phyloP scores from a whole-genome alignment of 2,888 invertebrate species.

The Drosophila kokeensis region DNA sequence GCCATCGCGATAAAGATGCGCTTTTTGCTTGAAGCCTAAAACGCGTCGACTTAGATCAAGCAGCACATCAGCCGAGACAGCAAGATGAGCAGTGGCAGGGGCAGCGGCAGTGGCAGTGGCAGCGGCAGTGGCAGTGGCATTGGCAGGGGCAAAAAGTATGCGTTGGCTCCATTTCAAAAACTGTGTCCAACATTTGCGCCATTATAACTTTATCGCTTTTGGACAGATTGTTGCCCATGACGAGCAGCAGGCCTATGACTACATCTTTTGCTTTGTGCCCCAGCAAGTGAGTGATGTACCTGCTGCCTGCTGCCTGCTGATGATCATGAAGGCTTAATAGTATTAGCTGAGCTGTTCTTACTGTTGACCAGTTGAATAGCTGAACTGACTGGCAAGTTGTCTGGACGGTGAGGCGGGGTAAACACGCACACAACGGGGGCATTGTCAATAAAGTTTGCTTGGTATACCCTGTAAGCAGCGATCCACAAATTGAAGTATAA shows the following conservation, averaged over 20 bases:
- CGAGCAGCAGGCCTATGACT: conserved; percentile 37
- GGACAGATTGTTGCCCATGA: conserved; percentile 78
- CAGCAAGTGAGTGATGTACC: conserved; percentile 68
- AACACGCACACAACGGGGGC: conserved; percentile 16
- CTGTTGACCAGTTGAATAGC: background rate
- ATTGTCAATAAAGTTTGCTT: conserved; percentile 34
- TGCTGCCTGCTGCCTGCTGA: conserved; percentile 43
- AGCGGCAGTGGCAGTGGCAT: background rate
- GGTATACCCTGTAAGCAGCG: conserved; percentile 29
- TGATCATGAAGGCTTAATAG: conserved; percentile 77
- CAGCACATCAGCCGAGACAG: conserved; percentile 29
- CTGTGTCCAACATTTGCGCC: conserved; percentile 79
- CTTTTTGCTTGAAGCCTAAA: conserved; percentile 47
- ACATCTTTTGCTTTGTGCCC: conserved; percentile 22
- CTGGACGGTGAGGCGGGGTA: background rate
- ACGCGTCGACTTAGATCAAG: conserved; percentile 47
- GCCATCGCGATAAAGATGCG: conserved; percentile 62
- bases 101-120: background rate
- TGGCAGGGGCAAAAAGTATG: background rate
- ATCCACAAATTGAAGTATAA: background rate
- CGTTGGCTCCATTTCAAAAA: conserved; percentile 59
- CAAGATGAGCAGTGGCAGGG: background rate
- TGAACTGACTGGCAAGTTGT: background rate
- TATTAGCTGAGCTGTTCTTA: conserved; percentile 50
- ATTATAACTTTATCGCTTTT: conserved; percentile 82